A percentile compares a stretch with the other conserved stretches of the same genome.
These are phyloP conservation scores for Agrochola lota DNA, from an alignment of 2,888 invertebrate species.

Conservation along the genomic window DNA sequence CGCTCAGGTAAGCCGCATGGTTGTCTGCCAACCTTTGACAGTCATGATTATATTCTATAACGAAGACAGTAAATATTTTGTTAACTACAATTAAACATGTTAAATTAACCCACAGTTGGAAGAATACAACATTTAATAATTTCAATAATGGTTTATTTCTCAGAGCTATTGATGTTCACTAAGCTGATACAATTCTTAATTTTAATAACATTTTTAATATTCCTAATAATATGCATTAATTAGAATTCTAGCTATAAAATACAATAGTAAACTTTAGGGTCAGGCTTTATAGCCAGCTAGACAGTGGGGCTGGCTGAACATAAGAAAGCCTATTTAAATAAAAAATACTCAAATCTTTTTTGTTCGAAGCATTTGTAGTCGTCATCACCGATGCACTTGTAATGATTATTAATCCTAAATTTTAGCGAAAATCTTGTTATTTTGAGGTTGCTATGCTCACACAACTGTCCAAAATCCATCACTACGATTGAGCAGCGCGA, in stretches of 20 bases:
- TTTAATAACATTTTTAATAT: constrained; percentile 88
- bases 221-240: constrained; percentile 90
- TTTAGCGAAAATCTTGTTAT: constrained; percentile 28
- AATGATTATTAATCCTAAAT: constrained; percentile 30
- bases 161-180: constrained; percentile 91
- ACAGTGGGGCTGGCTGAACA: constrained; percentile 73
- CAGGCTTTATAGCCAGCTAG: constrained; percentile 79
- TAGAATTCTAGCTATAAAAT: constrained; percentile 90
- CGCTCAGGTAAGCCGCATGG: constrained; percentile 63
- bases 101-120: constrained; percentile 70
- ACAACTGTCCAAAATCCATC: constrained; percentile 1
- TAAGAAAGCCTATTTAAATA: constrained; percentile 72
- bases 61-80: constrained; percentile 50
- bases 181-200: constrained; percentile 90
- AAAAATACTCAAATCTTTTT: constrained; percentile 63
- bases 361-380: constrained; percentile 65
- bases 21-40: constrained; percentile 55
- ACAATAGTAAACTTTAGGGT: constrained; percentile 87
- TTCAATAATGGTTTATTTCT: constrained; percentile 90
- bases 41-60: constrained; percentile 31
- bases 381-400: constrained; percentile 68
- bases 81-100: constrained; percentile 50
- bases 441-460: constrained; percentile 19
- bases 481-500: constrained; percentile 15
- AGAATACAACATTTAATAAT: constrained; percentile 89